A percentile compares a stretch with the other conserved stretches of the same genome.
phyloP scores from a whole-genome alignment of 2,888 invertebrate genomes.

The Galeopsomyia nigrocyanea region DNA sequence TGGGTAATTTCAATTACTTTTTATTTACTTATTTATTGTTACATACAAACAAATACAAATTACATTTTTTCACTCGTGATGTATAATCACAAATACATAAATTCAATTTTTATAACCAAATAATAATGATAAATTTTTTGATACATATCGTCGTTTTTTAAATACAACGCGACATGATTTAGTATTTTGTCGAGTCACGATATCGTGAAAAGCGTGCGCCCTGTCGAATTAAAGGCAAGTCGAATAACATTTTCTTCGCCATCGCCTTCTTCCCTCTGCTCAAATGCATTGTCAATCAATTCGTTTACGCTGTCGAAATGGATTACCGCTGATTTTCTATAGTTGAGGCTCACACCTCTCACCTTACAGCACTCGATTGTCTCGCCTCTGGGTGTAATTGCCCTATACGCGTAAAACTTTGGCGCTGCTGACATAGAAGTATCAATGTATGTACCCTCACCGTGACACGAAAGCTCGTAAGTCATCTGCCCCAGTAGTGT shows the following conservation, averaged over 20 bases:
- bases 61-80: no score
- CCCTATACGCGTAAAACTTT: slow-evolving; percentile 38
- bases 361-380: slow-evolving; percentile 23
- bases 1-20: no score
- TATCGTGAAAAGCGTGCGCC: no score
- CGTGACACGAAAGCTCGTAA: slow-evolving; percentile 24
- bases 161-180: not conserved
- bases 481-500: slow-evolving; percentile 32
- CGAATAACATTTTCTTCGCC: no score
- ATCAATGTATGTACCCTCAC: slow-evolving; percentile 18
- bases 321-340: no score
- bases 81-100: no score
- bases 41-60: no score
- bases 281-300: not conserved
- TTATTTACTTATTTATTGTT: no score
- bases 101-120: slow-evolving; percentile 1
- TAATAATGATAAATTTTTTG: not conserved
- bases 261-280: no score
- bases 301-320: not conserved
- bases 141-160: not conserved
- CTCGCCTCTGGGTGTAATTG: slow-evolving; percentile 1
- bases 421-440: slow-evolving; percentile 28
- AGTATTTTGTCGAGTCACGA: not conserved
- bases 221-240: no score
- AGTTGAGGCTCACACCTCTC: not conserved